Conservation (phyloP, 2,113 vertebrate genomes). For the Hemiscyllium ocellatum region DNA sequence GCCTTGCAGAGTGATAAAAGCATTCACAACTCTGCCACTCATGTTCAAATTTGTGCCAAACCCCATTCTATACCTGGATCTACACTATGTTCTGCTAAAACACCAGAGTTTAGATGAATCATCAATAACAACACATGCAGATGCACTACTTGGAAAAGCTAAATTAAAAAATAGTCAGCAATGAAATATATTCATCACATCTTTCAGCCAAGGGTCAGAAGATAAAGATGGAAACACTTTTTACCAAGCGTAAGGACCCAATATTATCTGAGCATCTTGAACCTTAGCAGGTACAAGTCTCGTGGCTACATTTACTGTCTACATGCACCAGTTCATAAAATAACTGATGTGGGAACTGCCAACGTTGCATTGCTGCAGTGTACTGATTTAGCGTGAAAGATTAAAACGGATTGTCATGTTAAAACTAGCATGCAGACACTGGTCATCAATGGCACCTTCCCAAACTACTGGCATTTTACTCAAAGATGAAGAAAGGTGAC, state of each 20-base stretch:
- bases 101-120: neutral
- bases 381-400: neutral
- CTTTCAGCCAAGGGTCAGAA: neutral
- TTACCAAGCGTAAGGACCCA: neutral
- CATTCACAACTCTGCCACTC: no score
- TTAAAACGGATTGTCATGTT: neutral
- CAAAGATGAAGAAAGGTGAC: neutral
- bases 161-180: neutral
- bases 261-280: neutral
- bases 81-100: no score
- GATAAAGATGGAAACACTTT: neutral
- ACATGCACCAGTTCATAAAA: neutral
- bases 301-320: neutral
- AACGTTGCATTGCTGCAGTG: neutral
- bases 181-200: neutral
- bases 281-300: neutral
- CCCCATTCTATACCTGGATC: no score
- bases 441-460: neutral
- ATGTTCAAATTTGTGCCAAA: no score
- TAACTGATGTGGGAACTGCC: neutral
- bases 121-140: neutral
- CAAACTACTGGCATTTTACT: neutral
- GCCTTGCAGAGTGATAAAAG: no score
- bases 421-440: neutral
- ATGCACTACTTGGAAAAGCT: neutral